Evolutionary conservation across 2,113 vertebrate species (phyloP), one percentile per base, ranked within the genome.

Genomic region (Leptocoma aspasia): DNA sequence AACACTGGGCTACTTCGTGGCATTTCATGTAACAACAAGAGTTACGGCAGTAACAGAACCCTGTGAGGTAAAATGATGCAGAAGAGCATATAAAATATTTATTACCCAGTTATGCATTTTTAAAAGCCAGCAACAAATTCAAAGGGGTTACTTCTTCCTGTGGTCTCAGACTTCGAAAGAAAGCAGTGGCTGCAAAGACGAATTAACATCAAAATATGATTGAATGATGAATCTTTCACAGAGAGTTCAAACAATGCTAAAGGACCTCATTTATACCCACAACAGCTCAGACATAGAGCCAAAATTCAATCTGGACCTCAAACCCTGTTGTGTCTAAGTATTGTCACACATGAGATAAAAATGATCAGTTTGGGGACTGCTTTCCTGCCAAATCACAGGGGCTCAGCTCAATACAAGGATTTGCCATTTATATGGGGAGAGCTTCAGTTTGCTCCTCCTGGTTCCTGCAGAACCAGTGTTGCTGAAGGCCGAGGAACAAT

Each of bases 61-160:
- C 96, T 93, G 96, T 87, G 93, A 97, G 94, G 97, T 96, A 96
- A 98, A 98, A 94, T 96, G 97, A 97, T 97, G 95, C 97, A 96
- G 92, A 94, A 64, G 88, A 92, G 31, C 53, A 54, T 35, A 95
- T 98, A 91, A 98, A 98, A 98, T 98, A 98, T 98, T 98, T 98
- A 98, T 97, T 92, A 94, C 61, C 24, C 81, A 82, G 94, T 98
- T 98, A 98, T 98, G 97, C 98, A 98, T 98, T 98, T 98, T 98
- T 97, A 98, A 98, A 97, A 98, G 96, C 95, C 75, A 92, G 96
- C 92, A 86, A 96, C 96, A 96, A 97, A 97, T 97, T 98, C 98
- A 98, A 98, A 98, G 95, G 86, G 86, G 75, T 95, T 97, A 65
- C 75, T 97, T 89, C 91, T 97, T 98, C 95, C 96, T 91, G 91